Percentiles rank a stretch among this genome's conserved stretches.
Evolutionary conservation across 2,888 invertebrate genomes (phyloP).

Genomic region (Cylindroiulus punctatus): DNA sequence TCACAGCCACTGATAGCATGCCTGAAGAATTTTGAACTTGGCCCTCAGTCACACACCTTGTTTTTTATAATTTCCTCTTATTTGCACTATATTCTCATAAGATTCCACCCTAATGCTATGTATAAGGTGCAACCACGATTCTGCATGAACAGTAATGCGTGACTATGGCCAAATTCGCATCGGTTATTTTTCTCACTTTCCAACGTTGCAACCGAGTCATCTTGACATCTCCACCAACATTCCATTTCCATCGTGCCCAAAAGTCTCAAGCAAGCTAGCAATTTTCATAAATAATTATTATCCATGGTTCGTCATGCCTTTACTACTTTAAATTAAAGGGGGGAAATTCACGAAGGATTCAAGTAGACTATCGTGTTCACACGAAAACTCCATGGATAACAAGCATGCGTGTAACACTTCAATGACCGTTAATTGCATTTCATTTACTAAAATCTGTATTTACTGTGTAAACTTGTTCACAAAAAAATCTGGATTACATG

Average conservation of each 20-base stretch:
- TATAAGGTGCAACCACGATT: neutral
- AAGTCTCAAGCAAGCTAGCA: conserved; percentile 23
- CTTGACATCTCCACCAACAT: conserved; percentile 37
- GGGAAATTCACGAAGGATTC: neutral
- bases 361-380: neutral
- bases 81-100: conserved; percentile 40
- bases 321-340: neutral
- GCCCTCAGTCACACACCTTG: neutral
- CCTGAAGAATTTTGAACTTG: conserved; percentile 3
- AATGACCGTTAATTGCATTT: neutral
- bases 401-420: neutral
- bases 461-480: neutral
- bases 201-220: neutral
- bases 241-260: conserved; percentile 7
- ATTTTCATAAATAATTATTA: conserved; percentile 14
- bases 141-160: conserved; percentile 38
- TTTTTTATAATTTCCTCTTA: conserved; percentile 6
- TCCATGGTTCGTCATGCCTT: conserved; percentile 36
- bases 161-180: conserved; percentile 9
- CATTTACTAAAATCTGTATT: neutral
- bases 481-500: neutral
- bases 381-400: neutral
- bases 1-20: neutral
- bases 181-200: conserved; percentile 32
- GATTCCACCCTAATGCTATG: neutral